Evolutionary conservation across 2,113 vertebrate species (phyloP).

Genomic region (Probosciger aterrimus): DNA sequence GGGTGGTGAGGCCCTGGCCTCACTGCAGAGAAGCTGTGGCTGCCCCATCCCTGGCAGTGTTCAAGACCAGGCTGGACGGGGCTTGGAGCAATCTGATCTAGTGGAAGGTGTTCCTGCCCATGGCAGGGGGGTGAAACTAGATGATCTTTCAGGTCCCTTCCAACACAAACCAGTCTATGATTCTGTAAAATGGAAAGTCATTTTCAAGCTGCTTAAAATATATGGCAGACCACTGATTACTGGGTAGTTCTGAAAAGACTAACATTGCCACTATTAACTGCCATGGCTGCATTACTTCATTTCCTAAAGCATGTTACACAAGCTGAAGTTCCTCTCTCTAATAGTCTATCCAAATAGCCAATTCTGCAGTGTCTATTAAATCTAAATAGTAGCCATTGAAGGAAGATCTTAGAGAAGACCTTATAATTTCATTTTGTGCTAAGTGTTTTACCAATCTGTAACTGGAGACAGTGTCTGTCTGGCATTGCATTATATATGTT

Average conservation of each 20-base stretch:
- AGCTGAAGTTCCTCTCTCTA: not conserved
- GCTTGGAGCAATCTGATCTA: too few species aligned
- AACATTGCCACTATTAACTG: not conserved
- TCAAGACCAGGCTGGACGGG: too few species aligned
- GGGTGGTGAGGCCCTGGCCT: too few species aligned
- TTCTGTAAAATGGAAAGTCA: not conserved
- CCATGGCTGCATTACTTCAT: not conserved
- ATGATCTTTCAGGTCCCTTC: not conserved
- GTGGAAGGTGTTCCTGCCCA: too few species aligned
- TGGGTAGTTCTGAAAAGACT: not conserved
- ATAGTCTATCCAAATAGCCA: not conserved
- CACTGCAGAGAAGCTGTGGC: too few species aligned
- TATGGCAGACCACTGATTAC: not conserved
- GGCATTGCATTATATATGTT: not conserved
- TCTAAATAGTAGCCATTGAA: not conserved
- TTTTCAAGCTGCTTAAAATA: not conserved
- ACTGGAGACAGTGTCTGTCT: not conserved
- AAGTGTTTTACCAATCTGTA: not conserved
- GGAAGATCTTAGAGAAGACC: not conserved
- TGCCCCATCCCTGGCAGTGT: too few species aligned
- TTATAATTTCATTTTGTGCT: not conserved
- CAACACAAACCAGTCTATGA: not conserved
- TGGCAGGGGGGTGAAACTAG: not conserved
- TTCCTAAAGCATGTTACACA: fast-evolving
- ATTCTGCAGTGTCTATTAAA: not conserved